Conservation (phyloP, 2,888 invertebrate genomes). For the Rhyacophila evoluta region DNA sequence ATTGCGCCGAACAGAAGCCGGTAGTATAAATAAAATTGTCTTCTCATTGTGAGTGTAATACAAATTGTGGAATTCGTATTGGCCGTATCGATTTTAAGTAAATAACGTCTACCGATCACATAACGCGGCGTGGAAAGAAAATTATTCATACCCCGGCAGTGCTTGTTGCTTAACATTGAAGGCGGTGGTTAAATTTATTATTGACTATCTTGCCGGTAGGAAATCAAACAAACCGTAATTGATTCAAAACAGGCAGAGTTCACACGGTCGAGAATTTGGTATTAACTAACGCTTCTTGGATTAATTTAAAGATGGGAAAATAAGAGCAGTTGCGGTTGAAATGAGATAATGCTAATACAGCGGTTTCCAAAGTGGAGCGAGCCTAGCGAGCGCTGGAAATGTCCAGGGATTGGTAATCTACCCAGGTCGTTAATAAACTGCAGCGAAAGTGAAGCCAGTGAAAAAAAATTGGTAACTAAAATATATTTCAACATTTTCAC, state of each 20-base stretch:
- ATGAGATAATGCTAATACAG: background rate
- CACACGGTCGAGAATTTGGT: conserved; percentile 18
- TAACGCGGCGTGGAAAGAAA: background rate
- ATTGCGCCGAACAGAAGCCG: conserved; percentile 5
- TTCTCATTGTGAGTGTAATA: conserved; percentile 23
- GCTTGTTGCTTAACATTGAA: background rate
- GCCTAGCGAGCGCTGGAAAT: no score
- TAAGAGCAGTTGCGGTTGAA: background rate
- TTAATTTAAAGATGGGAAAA: background rate
- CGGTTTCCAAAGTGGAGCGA: no score
- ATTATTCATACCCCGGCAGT: conserved; percentile 19
- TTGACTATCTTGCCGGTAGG: conserved; percentile 18
- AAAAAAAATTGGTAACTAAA: no score
- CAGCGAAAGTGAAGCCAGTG: no score
- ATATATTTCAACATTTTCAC: no score
- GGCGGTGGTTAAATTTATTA: conserved; percentile 15
- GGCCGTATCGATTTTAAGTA: background rate
- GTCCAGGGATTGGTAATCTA: no score
- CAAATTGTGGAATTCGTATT: conserved; percentile 20
- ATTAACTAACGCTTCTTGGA: background rate
- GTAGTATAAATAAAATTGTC: conserved; percentile 17
- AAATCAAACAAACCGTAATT: conserved; percentile 12
- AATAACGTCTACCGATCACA: conserved; percentile 1
- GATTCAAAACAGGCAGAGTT: background rate
- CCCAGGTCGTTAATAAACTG: no score